Evolutionary conservation across 2,113 vertebrate species (phyloP), one percentile per base, ranked within the genome.

Genomic region (Deroptyus accipitrinus): DNA sequence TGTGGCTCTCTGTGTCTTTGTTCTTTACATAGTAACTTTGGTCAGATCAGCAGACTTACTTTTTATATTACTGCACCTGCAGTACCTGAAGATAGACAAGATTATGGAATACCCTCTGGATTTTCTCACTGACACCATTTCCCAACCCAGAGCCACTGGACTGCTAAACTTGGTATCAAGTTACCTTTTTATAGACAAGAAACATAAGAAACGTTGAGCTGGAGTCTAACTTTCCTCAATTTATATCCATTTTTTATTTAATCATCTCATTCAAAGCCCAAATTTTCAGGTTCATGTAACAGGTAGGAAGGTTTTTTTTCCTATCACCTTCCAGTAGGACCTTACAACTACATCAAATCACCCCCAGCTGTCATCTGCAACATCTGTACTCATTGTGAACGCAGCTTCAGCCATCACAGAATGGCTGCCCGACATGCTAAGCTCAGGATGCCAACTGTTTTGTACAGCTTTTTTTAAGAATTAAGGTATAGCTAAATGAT

Each of bases 401-500:
- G 1, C 66, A 77, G n/a, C 64, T 73, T 70, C 64, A 30, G 61
- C 20, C 61, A 59, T 5, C 31, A 23, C 77, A 72, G 23, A 68
- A 79, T 1, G 7, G 41, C 5, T 63, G 69, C 51, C 61, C 0
- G 0, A 33, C 17, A 39, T 3, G 8, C 51, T 79, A 42, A 54
- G 61, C n/a, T 79, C 31, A 61, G 70, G 63, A 59, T 11, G 14
- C 3, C 27, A 61, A 55, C 24, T 72, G 24, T 20, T 73, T 33
- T 16, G 13, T 79, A 54, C 18, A 55, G 11, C 1, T 7, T 75
- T 57, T 57, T 67, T 68, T 0, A 76, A 90, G 22, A 72, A 75
- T 46, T 72, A 46, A 17, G 13, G 13, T 55, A 11, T 14, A 80
- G 88, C 68, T 54, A 54, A 88, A 44, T 48, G 3, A 77, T 62